Conservation (phyloP, 2,888 invertebrate species). For the Gryllus longicercus region DNA sequence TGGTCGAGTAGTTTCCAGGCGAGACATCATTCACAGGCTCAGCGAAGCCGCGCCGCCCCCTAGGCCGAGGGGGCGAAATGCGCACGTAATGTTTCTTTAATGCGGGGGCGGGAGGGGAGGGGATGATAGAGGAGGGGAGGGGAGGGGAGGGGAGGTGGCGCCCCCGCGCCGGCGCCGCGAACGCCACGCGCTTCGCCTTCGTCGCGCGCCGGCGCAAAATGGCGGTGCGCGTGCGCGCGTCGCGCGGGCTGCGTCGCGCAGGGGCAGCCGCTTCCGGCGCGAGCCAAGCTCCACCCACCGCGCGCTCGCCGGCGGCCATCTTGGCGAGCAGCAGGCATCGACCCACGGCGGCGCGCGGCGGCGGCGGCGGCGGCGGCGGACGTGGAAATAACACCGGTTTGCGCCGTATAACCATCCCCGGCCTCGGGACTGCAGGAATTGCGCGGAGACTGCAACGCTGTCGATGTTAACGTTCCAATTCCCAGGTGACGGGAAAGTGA, state of each 20-base stretch:
- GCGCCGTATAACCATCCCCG: neutral
- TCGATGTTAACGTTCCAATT: too few species aligned
- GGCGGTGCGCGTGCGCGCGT: constrained; percentile 23
- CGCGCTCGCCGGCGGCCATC: constrained; percentile 45
- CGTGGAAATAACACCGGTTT: neutral
- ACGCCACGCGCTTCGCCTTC: too few species aligned
- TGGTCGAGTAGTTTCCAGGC: too few species aligned
- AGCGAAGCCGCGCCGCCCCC: too few species aligned
- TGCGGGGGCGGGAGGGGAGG: too few species aligned
- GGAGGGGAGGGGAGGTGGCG: too few species aligned
- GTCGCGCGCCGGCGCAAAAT: constrained; percentile 23
- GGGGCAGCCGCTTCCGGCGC: constrained; percentile 22
- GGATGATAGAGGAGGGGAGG: too few species aligned
- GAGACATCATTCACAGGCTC: too few species aligned
- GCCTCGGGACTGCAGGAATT: neutral
- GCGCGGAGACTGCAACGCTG: neutral
- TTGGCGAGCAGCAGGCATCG: constrained; percentile 38
- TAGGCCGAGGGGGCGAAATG: too few species aligned
- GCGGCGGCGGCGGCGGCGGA: neutral
- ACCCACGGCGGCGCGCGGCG: neutral
- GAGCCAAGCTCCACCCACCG: constrained; percentile 47
- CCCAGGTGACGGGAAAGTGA: too few species aligned
- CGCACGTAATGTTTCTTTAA: too few species aligned
- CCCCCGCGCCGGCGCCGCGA: too few species aligned
- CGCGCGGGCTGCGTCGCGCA: constrained; percentile 21